Evolutionary conservation across 2,113 vertebrate species (phyloP), one percentile per base, ranked within the genome.

Genomic region (Xenopus laevis): DNA sequence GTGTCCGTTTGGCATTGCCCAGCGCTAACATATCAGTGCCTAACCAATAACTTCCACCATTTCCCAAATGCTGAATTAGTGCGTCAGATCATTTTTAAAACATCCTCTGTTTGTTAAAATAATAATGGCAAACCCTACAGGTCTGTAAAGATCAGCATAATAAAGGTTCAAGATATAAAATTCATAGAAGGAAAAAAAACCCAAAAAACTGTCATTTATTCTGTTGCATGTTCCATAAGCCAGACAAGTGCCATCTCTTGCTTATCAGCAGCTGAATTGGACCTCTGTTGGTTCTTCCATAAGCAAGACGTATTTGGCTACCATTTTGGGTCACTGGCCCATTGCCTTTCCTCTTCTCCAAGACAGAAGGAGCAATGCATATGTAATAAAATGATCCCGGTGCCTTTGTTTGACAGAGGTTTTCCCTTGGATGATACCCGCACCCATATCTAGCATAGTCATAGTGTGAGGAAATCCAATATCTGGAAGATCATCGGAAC

Each of bases 401-500:
- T 15, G 8, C 7, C 1, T 18, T 58, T 58, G 16, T 58, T 18
- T 10, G 16, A 58, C 16, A 58, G 9, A 58, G 13, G 55, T 58
- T 58, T 40, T 40, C 33, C 55, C 18, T 58, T 17, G n/a, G n/a
- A 57, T 5, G 17, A 58, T 2, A 16, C 13, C 8, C 8, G 7
- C 9, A 58, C 55, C 13, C 17, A 10, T 58, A 10, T n/a, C 17
- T 58, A 58, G 8, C 18, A 20, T 12, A 58, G 17, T 18, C 55
- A 58, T 18, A 3, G n/a, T 12, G 13, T 4, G 18, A 58, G 55
- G 78, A 50, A 13, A 81, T 68, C 72, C 10, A 9, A 13, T 4
- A 6, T 40, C 2, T 40, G 33, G 33, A 9, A 40, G 33, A 9
- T 50, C 47, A 50, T 13, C 5, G 6, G 47, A 5, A 3, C 33